phyloP scores from a whole-genome alignment of 2,888 invertebrate species.

The Tridacna gigas region DNA sequence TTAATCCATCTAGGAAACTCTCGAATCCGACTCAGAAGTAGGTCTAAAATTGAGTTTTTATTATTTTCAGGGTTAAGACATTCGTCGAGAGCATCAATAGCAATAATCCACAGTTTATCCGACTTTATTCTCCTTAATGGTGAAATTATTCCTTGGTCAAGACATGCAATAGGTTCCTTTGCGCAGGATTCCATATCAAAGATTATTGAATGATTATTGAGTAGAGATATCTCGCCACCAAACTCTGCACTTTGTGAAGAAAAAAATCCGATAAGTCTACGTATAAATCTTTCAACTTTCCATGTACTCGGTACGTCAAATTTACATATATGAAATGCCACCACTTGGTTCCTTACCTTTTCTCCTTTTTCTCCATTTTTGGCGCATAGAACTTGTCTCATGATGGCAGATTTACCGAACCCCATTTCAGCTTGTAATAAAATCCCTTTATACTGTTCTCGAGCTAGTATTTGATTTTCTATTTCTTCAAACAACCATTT shows the following conservation, averaged over 20 bases:
- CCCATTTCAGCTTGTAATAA: conserved; percentile 34
- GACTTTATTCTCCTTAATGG: conserved; percentile 10
- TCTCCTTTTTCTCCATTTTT: not conserved
- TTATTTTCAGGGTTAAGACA: conserved; percentile 16
- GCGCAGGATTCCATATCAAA: conserved; percentile 16
- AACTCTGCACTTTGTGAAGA: conserved; percentile 37
- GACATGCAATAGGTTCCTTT: conserved; percentile 36
- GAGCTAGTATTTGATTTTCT: not conserved
- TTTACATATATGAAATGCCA: conserved; percentile 38
- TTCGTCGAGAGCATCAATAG: conserved; percentile 41
- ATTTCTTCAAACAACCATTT: conserved; percentile 32
- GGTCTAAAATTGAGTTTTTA: conserved; percentile 3
- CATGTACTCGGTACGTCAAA: conserved; percentile 34
- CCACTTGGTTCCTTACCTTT: not conserved
- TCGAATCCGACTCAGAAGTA: conserved; percentile 1
- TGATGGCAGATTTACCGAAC: conserved; percentile 41
- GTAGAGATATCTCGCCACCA: conserved; percentile 32
- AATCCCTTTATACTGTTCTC: conserved; percentile 15
- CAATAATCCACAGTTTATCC: conserved; percentile 1
- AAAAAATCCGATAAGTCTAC: conserved; percentile 38
- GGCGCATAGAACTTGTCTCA: conserved; percentile 39
- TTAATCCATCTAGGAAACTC: conserved; percentile 38
- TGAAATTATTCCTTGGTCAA: conserved; percentile 35
- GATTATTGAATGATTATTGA: conserved; percentile 10
- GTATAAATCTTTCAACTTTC: conserved; percentile 24